Evolutionary conservation across 2,797 vertebrate species (phyloP), one percentile per base, ranked within the genome.

Genomic region (Crocodylus rhombifer): DNA sequence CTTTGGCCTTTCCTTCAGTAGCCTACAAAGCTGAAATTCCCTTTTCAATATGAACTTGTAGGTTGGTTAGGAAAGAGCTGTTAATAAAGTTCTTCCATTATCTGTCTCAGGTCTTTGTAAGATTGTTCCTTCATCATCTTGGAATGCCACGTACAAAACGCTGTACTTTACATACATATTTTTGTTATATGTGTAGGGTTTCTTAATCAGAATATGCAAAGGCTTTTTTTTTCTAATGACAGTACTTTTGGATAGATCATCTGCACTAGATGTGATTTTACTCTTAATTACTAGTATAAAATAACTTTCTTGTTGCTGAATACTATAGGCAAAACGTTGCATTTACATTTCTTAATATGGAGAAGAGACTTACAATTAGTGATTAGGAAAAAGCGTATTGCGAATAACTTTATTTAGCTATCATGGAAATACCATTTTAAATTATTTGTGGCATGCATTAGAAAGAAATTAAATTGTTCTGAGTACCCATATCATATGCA

Each of bases 211-310:
- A 42, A 42, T 7, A 42, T 42, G 42, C 42, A 42, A 42, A 42
- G 42, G 42, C 60, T 42, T 0, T 57, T 25, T 80, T 67, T 62
- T 33, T 61, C 33, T 2, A 4, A 36, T 79, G 87, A 30, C 67
- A 74, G n/a, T 33, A 51, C n/a, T 42, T 65, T 87, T 18, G 91
- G 80, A 7, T 58, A 55, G 83, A 67, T 82, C 30, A 82, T 73
- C 26, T 83, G 81, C 67, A 36, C 58, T 69, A 61, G 84, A 87
- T 21, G 28, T 86, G 36, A 87, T 90, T 82, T 87, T 55, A 62
- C 21, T 86, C 14, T 65, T 80, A 93, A 91, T 88, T 90, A 61
- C 55, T 60, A 84, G 61, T 84, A 61, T 71, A 94, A 85, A 95
- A 3, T 30, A 74, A 6, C 12, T 86, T n/a, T 78, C 18, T 80